These are phyloP conservation scores for Ctenopoma kingsleyae DNA, from an alignment of 2,797 vertebrate genomes.

Conservation along the genomic window DNA sequence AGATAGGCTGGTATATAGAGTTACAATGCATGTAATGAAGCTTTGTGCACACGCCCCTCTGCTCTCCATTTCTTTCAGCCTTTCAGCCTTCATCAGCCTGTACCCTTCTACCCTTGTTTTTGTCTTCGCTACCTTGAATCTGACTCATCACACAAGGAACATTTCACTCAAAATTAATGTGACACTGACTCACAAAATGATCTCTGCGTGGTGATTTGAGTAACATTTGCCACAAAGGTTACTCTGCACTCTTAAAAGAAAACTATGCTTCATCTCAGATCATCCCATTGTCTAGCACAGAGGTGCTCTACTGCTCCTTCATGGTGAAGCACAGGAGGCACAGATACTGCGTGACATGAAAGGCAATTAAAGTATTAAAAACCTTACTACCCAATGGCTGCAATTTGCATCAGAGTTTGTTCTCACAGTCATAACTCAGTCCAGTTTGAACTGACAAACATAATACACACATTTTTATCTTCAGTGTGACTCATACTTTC, in stretches of 20 bases:
- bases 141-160: constrained; percentile 53
- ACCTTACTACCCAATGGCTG: neutral
- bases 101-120: constrained; percentile 26
- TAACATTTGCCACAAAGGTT: constrained; percentile 26
- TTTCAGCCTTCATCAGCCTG: constrained; percentile 2
- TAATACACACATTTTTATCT: neutral
- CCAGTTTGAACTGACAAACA: neutral
- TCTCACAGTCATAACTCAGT: neutral
- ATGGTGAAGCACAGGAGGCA: neutral
- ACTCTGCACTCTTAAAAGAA: constrained; percentile 16
- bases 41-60: constrained; percentile 15
- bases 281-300: constrained; percentile 2
- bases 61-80: constrained; percentile 22
- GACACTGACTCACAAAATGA: constrained; percentile 47
- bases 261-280: neutral
- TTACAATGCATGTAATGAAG: constrained; percentile 66
- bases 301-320: neutral
- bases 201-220: constrained; percentile 34
- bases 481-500: neutral
- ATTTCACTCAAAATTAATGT: constrained; percentile 51
- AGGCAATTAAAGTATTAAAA: constrained; percentile 14
- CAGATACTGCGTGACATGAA: constrained; percentile 18
- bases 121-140: constrained; percentile 39
- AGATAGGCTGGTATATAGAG: constrained; percentile 44
- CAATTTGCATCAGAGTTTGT: neutral